phyloP scores from a whole-genome alignment of 2,888 invertebrate species.

The Diabrotica balteata region DNA sequence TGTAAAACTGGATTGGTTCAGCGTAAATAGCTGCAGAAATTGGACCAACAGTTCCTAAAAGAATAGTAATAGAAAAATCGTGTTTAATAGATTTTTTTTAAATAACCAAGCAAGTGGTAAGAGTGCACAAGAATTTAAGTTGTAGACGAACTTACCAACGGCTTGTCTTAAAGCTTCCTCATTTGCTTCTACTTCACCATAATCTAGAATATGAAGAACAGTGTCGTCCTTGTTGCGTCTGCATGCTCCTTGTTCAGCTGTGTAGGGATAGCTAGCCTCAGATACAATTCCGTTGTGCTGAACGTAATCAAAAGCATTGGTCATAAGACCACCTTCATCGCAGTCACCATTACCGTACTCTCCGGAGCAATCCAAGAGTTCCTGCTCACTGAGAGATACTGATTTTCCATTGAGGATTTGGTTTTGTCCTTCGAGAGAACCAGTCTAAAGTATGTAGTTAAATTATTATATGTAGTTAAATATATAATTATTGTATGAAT shows the following conservation, averaged over 20 bases:
- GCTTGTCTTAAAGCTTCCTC: constrained; percentile 13
- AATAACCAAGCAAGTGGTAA: no score
- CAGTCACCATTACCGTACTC: constrained; percentile 63
- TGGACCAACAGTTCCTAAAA: no score
- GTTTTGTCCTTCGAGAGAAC: constrained; percentile 63
- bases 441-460: constrained; percentile 60
- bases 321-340: constrained; percentile 61
- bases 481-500: no score
- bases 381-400: constrained; percentile 63
- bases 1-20: no score
- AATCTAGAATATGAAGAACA: constrained; percentile 3
- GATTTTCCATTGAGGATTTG: constrained; percentile 61
- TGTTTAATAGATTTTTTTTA: no score
- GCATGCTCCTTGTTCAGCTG: constrained; percentile 33
- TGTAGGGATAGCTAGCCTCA: constrained; percentile 63
- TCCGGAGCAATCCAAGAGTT: constrained; percentile 63
- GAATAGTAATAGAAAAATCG: no score
- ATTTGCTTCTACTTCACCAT: background rate
- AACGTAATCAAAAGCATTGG: constrained; percentile 60
- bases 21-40: no score
- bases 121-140: no score
- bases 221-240: background rate
- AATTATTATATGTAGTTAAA: no score
- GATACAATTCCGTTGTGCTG: constrained; percentile 64
- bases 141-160: background rate